These are phyloP conservation scores for Chitala chitala DNA, from an alignment of 2,113 vertebrate genomes.

Conservation along the genomic window DNA sequence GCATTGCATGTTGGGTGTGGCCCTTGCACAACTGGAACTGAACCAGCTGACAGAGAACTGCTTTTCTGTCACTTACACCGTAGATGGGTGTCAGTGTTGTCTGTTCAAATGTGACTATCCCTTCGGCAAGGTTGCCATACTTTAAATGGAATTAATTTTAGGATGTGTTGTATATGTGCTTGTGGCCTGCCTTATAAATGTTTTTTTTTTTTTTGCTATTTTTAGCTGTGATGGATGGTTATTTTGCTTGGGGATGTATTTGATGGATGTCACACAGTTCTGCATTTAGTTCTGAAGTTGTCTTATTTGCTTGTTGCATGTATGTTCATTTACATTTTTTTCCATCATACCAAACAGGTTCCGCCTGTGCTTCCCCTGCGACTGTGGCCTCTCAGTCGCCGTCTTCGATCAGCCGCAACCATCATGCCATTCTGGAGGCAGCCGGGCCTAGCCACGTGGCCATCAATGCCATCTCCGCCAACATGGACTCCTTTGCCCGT, in stretches of 20 bases:
- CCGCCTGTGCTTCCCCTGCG: constrained; percentile 40
- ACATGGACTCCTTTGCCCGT: constrained; percentile 96
- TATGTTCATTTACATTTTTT: background rate
- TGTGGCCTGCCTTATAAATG: background rate
- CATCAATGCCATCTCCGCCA: constrained; percentile 96
- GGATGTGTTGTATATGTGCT: background rate
- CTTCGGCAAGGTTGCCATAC: background rate
- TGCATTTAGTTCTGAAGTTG: too few species aligned
- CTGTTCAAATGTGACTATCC: background rate
- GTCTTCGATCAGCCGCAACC: constrained; percentile 72
- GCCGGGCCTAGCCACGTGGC: constrained; percentile 96
- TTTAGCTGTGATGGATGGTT: too few species aligned
- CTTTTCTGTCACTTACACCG: background rate
- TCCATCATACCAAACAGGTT: background rate
- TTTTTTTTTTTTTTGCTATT: background rate
- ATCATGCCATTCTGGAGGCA: constrained; percentile 88
- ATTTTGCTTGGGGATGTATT: too few species aligned
- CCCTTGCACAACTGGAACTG: too few species aligned
- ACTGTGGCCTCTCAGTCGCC: constrained; percentile 72
- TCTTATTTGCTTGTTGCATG: background rate
- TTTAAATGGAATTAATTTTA: background rate
- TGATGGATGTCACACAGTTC: too few species aligned
- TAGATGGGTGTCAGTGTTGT: background rate
- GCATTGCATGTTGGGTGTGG: too few species aligned
- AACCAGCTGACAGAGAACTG: too few species aligned